Percentiles rank a stretch among this genome's conserved stretches.
These are phyloP conservation scores for Omphaloscelis lunosa DNA, from an alignment of 2,888 invertebrate species.

Conservation along the genomic window DNA sequence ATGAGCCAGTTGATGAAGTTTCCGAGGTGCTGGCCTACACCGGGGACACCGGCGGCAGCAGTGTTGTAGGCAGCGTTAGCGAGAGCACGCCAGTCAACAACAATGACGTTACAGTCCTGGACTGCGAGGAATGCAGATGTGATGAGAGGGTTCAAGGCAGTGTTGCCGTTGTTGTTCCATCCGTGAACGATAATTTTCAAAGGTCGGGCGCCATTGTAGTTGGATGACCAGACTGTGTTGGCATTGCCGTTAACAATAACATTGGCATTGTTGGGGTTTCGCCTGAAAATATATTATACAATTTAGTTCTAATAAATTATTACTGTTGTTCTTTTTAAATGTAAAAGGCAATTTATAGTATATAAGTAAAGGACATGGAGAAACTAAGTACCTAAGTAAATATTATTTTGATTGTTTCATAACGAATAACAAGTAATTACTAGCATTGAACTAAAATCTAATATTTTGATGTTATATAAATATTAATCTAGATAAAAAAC, in stretches of 20 bases:
- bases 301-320: background rate
- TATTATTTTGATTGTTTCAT: background rate
- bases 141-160: constrained; percentile 74
- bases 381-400: background rate
- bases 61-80: constrained; percentile 73
- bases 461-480: background rate
- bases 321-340: background rate
- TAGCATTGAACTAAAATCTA: background rate
- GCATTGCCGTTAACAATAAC: constrained; percentile 75
- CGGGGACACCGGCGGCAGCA: constrained; percentile 74
- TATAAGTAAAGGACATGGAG: background rate
- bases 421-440: background rate
- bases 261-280: constrained; percentile 72
- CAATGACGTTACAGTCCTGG: constrained; percentile 78
- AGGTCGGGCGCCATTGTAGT: constrained; percentile 72
- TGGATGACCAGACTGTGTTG: constrained; percentile 73
- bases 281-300: constrained; percentile 65
- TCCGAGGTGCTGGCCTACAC: constrained; percentile 78
- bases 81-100: constrained; percentile 79
- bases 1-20: constrained; percentile 81
- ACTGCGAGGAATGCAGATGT: constrained; percentile 78
- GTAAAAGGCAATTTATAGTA: background rate
- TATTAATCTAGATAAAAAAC: background rate
- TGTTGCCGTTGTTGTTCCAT: constrained; percentile 80
- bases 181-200: constrained; percentile 81